Evolutionary conservation across 2,888 invertebrate species (phyloP).

Genomic region (Cactoblastis cactorum): DNA sequence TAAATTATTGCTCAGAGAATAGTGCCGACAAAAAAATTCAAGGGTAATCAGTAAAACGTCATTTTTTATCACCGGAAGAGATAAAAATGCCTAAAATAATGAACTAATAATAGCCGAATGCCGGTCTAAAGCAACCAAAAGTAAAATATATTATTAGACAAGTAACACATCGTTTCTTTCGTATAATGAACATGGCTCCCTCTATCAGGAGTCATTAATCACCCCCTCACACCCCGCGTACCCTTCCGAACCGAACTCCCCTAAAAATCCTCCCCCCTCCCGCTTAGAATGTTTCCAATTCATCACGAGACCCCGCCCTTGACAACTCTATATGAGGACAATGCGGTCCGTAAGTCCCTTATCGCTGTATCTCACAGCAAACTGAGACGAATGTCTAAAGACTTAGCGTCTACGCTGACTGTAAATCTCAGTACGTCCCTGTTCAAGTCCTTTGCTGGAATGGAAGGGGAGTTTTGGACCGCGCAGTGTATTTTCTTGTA

Average conservation of each 20-base stretch:
- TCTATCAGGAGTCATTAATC: conserved; percentile 68
- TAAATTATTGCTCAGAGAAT: conserved; percentile 32
- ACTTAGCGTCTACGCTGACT: conserved; percentile 15
- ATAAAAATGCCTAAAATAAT: conserved; percentile 74
- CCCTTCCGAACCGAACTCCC: conserved; percentile 52
- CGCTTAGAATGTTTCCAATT: conserved; percentile 74
- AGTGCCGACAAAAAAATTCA: conserved; percentile 34
- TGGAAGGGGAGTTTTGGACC: conserved; percentile 40
- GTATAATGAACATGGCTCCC: conserved; percentile 79
- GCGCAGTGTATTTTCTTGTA: conserved; percentile 63
- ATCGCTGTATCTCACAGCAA: conserved; percentile 31
- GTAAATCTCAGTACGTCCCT: conserved; percentile 15
- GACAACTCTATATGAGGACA: conserved; percentile 80
- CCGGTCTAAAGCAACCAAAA: conserved; percentile 46
- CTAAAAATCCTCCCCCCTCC: conserved; percentile 62
- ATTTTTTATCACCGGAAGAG: conserved; percentile 66
- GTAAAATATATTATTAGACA: conserved; percentile 73
- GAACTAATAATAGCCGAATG: conserved; percentile 62
- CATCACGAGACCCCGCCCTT: conserved; percentile 81
- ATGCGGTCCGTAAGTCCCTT: conserved; percentile 52
- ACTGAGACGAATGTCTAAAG: conserved; percentile 23
- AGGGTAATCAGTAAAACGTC: conserved; percentile 52
- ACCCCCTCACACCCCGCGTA: conserved; percentile 53
- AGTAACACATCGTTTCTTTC: conserved; percentile 74
- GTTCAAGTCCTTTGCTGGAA: conserved; percentile 30